Percentiles rank a stretch among this genome's conserved stretches.
Evolutionary conservation across 1,140 invertebrate species (phyloP).

Genomic region (Psix sp.): DNA sequence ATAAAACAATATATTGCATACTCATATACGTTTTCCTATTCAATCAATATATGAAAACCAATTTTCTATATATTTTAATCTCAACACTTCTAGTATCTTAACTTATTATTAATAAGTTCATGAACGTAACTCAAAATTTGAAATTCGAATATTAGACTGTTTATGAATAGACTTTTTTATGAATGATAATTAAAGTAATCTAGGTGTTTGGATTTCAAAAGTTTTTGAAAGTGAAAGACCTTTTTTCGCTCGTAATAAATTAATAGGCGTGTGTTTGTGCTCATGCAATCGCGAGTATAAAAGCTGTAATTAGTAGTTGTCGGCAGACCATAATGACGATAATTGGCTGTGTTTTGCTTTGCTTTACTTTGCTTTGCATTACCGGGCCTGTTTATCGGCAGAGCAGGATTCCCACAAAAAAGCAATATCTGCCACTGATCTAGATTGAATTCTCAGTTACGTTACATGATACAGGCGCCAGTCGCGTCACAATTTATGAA

Average conservation of each 20-base stretch:
- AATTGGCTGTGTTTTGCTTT: constrained; percentile 45
- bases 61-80: too few species aligned
- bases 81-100: too few species aligned
- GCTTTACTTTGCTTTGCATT: constrained; percentile 41
- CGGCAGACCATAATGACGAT: constrained; percentile 43
- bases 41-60: too few species aligned
- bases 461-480: constrained; percentile 50
- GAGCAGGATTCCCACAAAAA: constrained; percentile 38
- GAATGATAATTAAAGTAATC: neutral
- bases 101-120: too few species aligned
- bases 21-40: too few species aligned
- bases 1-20: too few species aligned
- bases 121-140: too few species aligned
- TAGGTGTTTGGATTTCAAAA: neutral
- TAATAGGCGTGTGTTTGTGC: constrained; percentile 28
- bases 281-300: constrained; percentile 51
- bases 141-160: too few species aligned
- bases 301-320: constrained; percentile 44
- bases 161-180: neutral
- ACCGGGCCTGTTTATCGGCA: constrained; percentile 40
- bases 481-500: constrained; percentile 49
- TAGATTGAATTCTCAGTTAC: constrained; percentile 52
- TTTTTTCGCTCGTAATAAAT: constrained; percentile 24
- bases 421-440: constrained; percentile 43
- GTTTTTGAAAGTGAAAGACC: constrained; percentile 40